Evolutionary conservation across 2,888 invertebrate species (phyloP).

Genomic region (Cancer borealis): DNA sequence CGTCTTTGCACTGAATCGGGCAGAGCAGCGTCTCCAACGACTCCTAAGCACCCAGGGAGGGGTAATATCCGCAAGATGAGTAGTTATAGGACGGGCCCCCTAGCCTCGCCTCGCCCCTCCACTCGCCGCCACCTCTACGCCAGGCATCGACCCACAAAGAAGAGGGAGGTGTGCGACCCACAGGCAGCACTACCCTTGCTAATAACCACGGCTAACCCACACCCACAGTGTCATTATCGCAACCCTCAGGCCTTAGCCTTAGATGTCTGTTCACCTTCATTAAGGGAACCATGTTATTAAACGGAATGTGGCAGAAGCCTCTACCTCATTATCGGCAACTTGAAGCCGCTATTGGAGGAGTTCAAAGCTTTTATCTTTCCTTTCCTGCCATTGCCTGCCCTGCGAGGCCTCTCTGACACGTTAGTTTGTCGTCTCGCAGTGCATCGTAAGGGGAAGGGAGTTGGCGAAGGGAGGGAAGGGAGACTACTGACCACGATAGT

Average conservation of each 20-base stretch:
- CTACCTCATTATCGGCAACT: constrained; percentile 41
- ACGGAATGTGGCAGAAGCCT: constrained; percentile 43
- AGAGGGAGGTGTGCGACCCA: constrained; percentile 11
- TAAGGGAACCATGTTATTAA: constrained; percentile 30
- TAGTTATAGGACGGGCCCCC: constrained; percentile 3
- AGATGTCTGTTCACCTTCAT: constrained; percentile 41
- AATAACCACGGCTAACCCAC: constrained; percentile 43
- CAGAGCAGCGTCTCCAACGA: not conserved
- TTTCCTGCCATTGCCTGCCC: constrained; percentile 26
- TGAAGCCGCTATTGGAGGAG: constrained; percentile 26
- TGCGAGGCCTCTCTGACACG: not conserved
- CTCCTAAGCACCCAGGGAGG: constrained; percentile 11
- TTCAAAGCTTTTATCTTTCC: constrained; percentile 28
- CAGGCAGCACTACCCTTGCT: constrained; percentile 31
- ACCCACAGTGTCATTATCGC: constrained; percentile 45
- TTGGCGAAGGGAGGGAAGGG: not conserved
- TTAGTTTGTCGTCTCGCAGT: not conserved
- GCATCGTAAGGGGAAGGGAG: not conserved
- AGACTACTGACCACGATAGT: not conserved
- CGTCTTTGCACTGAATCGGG: not conserved
- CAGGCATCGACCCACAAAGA: constrained; percentile 31
- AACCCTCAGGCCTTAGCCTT: constrained; percentile 33
- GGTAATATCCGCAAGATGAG: constrained; percentile 33
- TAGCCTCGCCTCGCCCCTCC: not conserved
- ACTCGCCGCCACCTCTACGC: constrained; percentile 1